Evolutionary conservation across 2,888 invertebrate genomes (phyloP), one percentile per base, ranked within the genome.

Genomic region (Drosophila atripex): DNA sequence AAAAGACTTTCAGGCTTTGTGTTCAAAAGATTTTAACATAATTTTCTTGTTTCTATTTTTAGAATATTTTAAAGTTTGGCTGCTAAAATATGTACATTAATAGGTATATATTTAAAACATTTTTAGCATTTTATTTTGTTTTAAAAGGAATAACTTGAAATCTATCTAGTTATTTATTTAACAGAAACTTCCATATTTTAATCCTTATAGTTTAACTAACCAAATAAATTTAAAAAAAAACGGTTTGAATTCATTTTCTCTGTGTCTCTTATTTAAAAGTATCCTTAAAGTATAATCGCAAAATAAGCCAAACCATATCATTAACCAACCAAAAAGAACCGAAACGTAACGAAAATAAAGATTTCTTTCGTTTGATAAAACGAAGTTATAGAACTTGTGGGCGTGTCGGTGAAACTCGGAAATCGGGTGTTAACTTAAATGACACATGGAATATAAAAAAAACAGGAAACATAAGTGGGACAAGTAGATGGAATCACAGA

Each of bases 281-380:
- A 25, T 7, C 35, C 7, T n/a, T 35, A n/a, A 35, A n/a, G 6
- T 7, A 35, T n/a, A 32, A 35, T 35, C n/a, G 35, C 21, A 5
- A 16, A 16, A 16, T 7, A 11, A 46, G 12, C 3, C n/a, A 32
- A 63, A 46, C 14, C 50, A 30, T 50, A 50, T 35, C 35, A 59
- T 61, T 61, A 65, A 1, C 38, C 14, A 6, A 30, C 21, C 11
- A 55, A 30, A 51, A 56, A 16, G 38, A 43, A 23, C 8, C 25
- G 23, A 38, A 16, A 39, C 21, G 25, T 23, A 38, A 45, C n/a
- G 51, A 59, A 43, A 25, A 66, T 69, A 52, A 65, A 80, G 80
- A 86, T 86, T 58, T 59, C 59, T 72, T 66, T 64, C 64, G 35
- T 38, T 72, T 68, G 83, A 86, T 80, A 86, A 71, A 12, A 41